phyloP scores from a whole-genome alignment of 2,888 invertebrate genomes.

The Podabrus alpinus region DNA sequence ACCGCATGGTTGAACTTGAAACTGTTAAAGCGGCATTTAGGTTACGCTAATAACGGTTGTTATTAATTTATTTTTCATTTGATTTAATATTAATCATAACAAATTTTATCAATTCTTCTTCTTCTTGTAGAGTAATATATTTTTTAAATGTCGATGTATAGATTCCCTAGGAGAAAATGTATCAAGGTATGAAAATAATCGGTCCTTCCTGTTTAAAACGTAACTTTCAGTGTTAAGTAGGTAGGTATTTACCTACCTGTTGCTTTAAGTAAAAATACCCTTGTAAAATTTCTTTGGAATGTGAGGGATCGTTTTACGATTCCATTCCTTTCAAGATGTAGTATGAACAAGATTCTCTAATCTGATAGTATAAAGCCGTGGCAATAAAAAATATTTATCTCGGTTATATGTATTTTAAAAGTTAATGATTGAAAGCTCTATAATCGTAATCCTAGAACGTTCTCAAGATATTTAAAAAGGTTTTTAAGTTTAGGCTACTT shows the following conservation, averaged over 20 bases:
- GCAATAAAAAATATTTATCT: background rate
- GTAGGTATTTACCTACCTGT: too few relatives aligned
- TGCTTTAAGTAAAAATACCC: background rate
- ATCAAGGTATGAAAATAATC: background rate
- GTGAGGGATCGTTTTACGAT: background rate
- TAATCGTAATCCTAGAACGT: background rate
- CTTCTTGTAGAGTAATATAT: background rate
- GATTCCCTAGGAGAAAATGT: background rate
- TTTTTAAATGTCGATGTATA: background rate
- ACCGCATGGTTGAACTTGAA: constrained; percentile 14
- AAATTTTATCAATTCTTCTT: background rate
- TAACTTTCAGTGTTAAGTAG: too few relatives aligned
- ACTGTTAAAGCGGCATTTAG: constrained; percentile 24
- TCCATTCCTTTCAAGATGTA: background rate
- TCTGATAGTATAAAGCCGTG: background rate
- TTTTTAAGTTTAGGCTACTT: background rate
- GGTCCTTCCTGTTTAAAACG: background rate
- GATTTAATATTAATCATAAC: background rate
- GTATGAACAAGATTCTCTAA: background rate
- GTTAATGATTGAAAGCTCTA: background rate
- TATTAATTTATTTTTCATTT: constrained; percentile 17
- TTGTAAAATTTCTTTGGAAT: background rate
- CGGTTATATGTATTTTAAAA: background rate
- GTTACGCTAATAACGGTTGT: constrained; percentile 26
- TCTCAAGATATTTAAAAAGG: background rate